Base-by-base conservation (phyloP, 2,888 invertebrate genomes). In the Ametastegia equiseti region DNA sequence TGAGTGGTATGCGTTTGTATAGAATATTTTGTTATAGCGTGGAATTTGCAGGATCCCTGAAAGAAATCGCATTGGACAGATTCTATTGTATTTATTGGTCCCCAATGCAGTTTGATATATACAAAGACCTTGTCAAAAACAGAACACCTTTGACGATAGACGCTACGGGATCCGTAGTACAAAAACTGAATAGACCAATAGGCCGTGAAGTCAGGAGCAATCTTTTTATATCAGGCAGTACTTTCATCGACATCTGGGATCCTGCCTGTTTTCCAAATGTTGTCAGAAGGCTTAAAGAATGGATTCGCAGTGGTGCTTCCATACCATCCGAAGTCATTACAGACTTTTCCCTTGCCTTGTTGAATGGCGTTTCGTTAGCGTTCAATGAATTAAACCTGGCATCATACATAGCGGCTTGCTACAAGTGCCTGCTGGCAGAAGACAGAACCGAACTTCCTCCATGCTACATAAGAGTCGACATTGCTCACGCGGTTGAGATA, bases 401-500 rank as follows among this genome's bases (percentile, higher is more conserved):
- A 30, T 2, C 6, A 2, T 33, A 65, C 33, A 65, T 65, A 65
- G 30, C 11, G 23, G 30, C 30, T 30, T 65, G 65, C 30, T 27
- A 27, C 15, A 27, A 30, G 13, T 65, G 65, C 30, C 65, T 33
- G 7, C 30, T 30, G 2, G 11, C 30, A 30, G 65, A 27, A 1
- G 65, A 30, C 9, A 1, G 30, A 9, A 65, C 30, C 15, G 30
- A 27, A 13, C 1, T 65, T 13, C 33, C 33, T 30, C 65, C 23
- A 27, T 65, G 65, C 15, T 65, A 27, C 30, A 65, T 65, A n/a
- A 27, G 65, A 13, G 65, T 65, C 65, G 65, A 65, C 30, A 65
- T 65, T 9, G 65, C 65, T n/a, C 65, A 65, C 65, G 15, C 65
- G 65, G 30, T 65, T 27, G 30, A 65, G 30, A 65, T 65, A 30